Evolutionary conservation across 2,797 vertebrate genomes (phyloP).

Genomic region (Acanthurus tractus): DNA sequence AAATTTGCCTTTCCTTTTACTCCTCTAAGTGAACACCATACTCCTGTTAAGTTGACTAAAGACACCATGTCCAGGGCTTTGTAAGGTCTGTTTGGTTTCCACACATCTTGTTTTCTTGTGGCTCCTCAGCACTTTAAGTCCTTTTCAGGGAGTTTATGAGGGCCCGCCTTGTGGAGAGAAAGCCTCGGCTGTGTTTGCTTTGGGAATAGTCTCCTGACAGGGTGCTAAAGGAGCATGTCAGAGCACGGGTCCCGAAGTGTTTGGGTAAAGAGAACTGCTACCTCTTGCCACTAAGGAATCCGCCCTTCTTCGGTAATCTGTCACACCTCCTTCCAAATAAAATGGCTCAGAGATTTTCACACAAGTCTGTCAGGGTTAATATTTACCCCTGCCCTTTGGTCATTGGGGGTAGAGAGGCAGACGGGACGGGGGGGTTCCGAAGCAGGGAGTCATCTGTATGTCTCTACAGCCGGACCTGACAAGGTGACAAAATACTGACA

Average conservation of each 20-base stretch:
- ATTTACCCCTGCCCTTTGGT: conserved; percentile 86
- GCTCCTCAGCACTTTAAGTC: conserved; percentile 81
- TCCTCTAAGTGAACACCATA: conserved; percentile 66
- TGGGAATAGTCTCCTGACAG: conserved; percentile 86
- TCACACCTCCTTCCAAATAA: conserved; percentile 86
- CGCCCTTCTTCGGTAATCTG: conserved; percentile 85
- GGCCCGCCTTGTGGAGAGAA: conserved; percentile 76
- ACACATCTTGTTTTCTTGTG: conserved; percentile 85
- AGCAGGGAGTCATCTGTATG: conserved; percentile 41
- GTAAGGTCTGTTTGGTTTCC: conserved; percentile 82
- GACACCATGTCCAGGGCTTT: conserved; percentile 81
- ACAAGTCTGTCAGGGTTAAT: conserved; percentile 90
- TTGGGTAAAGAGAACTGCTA: conserved; percentile 84
- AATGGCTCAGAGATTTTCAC: conserved; percentile 88
- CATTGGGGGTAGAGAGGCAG: conserved; percentile 52
- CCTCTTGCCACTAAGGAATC: conserved; percentile 86
- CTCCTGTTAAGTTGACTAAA: conserved; percentile 80
- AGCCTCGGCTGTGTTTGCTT: conserved; percentile 86
- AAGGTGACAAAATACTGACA: conserved; percentile 50
- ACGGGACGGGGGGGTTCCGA: conserved; percentile 36
- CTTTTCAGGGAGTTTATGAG: conserved; percentile 85
- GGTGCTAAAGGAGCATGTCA: conserved; percentile 89
- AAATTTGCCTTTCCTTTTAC: conserved; percentile 75
- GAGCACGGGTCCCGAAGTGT: conserved; percentile 81
- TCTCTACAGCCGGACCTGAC: conserved; percentile 34